Evolutionary conservation across 2,888 invertebrate species (phyloP).

Genomic region (Hydrotaea diabolus): DNA sequence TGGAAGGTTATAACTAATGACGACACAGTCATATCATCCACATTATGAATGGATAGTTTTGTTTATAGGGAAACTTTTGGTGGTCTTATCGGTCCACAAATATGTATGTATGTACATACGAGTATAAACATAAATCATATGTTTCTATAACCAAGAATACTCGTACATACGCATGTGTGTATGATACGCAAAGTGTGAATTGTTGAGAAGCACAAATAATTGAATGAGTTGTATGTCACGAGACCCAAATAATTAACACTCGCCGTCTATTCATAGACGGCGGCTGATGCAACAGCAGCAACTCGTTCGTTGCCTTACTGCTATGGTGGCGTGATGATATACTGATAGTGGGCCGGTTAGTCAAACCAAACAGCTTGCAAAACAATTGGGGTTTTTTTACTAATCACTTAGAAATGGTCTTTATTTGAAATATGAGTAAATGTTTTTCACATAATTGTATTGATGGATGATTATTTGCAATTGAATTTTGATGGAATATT

Average conservation of each 20-base stretch:
- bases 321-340: slow-evolving; percentile 30
- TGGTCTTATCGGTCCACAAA: neutral
- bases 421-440: neutral
- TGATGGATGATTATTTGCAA: slow-evolving; percentile 44
- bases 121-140: neutral
- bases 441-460: slow-evolving; percentile 20
- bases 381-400: slow-evolving; percentile 7
- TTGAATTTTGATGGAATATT: slow-evolving; percentile 42
- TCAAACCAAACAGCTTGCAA: neutral
- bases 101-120: no score
- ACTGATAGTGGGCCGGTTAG: neutral
- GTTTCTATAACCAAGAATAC: no score
- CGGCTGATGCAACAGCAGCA: slow-evolving; percentile 2
- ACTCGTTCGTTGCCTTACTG: neutral
- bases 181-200: neutral
- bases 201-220: neutral
- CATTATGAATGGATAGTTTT: neutral
- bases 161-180: no score
- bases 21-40: neutral
- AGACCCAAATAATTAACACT: slow-evolving; percentile 11
- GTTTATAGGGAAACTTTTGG: neutral
- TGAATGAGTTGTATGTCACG: neutral
- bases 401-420: neutral
- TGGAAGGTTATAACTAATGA: neutral
- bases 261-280: neutral